Conservation (phyloP, 2,113 vertebrate genomes). For the Caloenas nicobarica region DNA sequence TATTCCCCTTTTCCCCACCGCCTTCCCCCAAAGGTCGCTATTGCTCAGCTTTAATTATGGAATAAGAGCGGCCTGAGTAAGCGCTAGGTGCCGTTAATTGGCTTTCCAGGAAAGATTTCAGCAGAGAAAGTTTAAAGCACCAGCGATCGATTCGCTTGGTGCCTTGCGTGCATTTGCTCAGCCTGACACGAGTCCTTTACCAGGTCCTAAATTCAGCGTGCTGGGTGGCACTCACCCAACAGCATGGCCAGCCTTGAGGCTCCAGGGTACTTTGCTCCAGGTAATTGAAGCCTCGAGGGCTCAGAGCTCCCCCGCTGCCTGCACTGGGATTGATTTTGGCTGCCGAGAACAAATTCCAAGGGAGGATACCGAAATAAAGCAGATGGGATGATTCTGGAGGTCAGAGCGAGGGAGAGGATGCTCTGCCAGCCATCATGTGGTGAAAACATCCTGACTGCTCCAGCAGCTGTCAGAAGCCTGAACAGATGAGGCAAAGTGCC, state of each 20-base stretch:
- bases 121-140: neutral
- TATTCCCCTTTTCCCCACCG: neutral
- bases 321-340: neutral
- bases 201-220: neutral
- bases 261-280: neutral
- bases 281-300: neutral
- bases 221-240: rapidly evolving
- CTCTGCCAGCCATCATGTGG: neutral
- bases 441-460: neutral
- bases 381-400: conserved; percentile 7
- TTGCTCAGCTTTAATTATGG: conserved; percentile 7
- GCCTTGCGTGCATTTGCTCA: neutral
- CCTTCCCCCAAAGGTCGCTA: neutral
- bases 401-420: neutral
- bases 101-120: conserved; percentile 26
- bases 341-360: neutral
- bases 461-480: conserved; percentile 7
- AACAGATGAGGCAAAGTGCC: conserved; percentile 21
- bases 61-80: neutral
- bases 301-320: neutral
- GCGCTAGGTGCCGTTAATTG: neutral
- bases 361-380: neutral
- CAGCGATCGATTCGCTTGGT: rapidly evolving
- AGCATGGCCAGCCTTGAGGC: neutral
- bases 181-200: neutral